Percentiles rank a stretch among this genome's conserved stretches.
These are phyloP conservation scores for Fundulus diaphanus DNA, from an alignment of 2,797 vertebrate species.

Conservation along the genomic window DNA sequence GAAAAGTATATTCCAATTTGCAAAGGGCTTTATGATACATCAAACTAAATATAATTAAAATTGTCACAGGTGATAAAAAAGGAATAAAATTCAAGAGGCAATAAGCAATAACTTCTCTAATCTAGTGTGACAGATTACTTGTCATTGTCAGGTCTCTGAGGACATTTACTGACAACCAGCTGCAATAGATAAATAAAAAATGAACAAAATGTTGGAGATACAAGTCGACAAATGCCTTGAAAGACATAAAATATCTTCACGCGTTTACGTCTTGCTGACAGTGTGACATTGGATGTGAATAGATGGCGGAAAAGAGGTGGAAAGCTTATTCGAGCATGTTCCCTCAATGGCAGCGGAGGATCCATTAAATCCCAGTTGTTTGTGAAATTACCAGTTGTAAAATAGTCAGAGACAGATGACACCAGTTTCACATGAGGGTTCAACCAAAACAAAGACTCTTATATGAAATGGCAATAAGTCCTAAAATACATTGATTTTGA, in stretches of 20 bases:
- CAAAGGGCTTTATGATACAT: not conserved
- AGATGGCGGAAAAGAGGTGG: not conserved
- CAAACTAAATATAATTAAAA: not conserved
- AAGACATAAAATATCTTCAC: not conserved
- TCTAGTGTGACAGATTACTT: not conserved
- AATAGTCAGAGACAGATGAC: not conserved
- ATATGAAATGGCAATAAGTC: not conserved
- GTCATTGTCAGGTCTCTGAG: not conserved
- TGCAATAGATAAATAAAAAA: not conserved
- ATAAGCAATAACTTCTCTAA: not conserved
- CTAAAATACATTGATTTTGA: not conserved
- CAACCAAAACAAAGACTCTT: not conserved
- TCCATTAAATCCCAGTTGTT: constrained; percentile 6
- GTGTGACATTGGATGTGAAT: not conserved
- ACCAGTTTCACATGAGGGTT: not conserved
- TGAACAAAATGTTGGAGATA: not conserved
- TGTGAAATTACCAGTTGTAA: not conserved
- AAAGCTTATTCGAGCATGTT: not conserved
- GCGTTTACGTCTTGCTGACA: not conserved
- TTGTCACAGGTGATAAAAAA: not conserved
- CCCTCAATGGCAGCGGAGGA: not conserved
- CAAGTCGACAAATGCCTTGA: not conserved
- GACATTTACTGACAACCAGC: not conserved
- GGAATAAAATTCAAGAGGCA: not conserved
- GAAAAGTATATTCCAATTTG: not conserved